Evolutionary conservation across 2,113 vertebrate genomes (phyloP).

Genomic region (Cyprinodon brontotheroides): DNA sequence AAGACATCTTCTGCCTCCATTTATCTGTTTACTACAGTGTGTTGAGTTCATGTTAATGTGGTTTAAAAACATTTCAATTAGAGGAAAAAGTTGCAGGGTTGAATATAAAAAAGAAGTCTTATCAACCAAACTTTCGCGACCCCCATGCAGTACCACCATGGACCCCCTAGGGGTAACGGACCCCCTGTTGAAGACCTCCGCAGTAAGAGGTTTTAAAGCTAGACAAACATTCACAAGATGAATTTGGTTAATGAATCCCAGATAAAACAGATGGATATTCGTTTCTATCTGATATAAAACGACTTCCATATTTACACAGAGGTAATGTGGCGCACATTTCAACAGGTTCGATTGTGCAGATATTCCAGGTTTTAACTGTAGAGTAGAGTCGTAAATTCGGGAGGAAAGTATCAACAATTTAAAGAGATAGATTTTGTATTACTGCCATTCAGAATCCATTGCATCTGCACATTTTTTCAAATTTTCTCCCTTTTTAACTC

Average conservation of each 20-base stretch:
- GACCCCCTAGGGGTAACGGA: no score
- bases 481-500: conserved; percentile 64
- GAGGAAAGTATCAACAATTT: not conserved
- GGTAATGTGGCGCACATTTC: not conserved
- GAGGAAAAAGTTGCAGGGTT: no score
- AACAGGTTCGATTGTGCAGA: not conserved
- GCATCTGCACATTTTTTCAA: conserved; percentile 55
- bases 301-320: not conserved
- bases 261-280: conserved; percentile 1
- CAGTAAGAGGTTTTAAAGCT: conserved; percentile 25
- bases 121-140: no score
- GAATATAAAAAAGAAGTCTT: no score
- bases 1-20: no score
- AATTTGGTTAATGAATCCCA: conserved; percentile 6
- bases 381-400: not conserved
- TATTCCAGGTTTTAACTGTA: not conserved
- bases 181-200: no score
- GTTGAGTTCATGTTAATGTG: no score
- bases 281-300: not conserved
- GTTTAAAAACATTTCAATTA: no score
- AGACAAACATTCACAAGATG: conserved; percentile 4
- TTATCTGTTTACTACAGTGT: no score
- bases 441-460: conserved; percentile 57
- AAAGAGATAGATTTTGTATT: not conserved
- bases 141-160: no score